phyloP scores from a whole-genome alignment of 2,888 invertebrate genomes.

The Macrophya annulata region DNA sequence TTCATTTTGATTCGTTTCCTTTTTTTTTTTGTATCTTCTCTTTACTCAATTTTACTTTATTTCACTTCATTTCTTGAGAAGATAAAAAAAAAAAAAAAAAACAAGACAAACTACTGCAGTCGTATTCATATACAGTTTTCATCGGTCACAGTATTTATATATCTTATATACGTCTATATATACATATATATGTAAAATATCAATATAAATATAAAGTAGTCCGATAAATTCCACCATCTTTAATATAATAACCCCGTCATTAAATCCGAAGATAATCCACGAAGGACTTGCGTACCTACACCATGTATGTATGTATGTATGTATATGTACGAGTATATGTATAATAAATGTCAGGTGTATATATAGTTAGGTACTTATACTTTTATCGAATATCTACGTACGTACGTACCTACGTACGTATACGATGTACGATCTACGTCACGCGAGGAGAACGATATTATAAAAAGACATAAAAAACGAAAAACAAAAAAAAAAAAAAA shows the following conservation, averaged over 20 bases:
- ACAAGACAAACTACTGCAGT: background rate
- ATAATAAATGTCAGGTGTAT: too few relatives aligned
- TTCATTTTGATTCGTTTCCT: background rate
- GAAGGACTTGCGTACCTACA: background rate
- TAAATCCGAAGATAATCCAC: slow-evolving; percentile 39
- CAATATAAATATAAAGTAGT: background rate
- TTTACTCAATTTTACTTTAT: background rate
- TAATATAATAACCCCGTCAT: slow-evolving; percentile 30
- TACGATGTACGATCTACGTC: background rate
- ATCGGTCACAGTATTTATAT: background rate
- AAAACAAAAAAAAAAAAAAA: background rate
- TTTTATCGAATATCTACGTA: background rate
- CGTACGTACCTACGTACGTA: background rate
- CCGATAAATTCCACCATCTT: slow-evolving; percentile 5
- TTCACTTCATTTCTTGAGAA: background rate
- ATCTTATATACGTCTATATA: background rate
- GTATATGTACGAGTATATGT: background rate
- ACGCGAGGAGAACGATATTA: background rate
- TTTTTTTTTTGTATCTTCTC: background rate
- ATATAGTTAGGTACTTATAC: too few relatives aligned
- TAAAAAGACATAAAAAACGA: background rate
- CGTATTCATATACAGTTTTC: background rate
- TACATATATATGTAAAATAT: background rate
- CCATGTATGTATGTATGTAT: background rate
- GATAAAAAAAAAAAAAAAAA: too few relatives aligned